Evolutionary conservation across 2,113 vertebrate genomes (phyloP), one percentile per base, ranked within the genome.

Genomic region (Megaleporinus macrocephalus): DNA sequence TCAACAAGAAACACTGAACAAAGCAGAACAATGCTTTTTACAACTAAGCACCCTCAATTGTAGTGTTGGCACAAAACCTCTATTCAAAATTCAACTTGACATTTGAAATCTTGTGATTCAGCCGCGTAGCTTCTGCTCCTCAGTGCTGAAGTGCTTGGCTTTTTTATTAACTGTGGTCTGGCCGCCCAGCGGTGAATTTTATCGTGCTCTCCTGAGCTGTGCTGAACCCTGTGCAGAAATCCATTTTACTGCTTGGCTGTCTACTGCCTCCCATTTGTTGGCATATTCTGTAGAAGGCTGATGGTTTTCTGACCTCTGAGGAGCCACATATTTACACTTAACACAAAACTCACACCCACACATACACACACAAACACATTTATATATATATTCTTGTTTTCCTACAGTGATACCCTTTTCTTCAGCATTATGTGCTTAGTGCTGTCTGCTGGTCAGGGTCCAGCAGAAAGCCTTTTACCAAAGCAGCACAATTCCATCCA

Each of bases 31-130:
- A 72, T 63, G 55, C 30, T 70, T 65, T 79, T 80, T 59, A 85
- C 53, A 59, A 79, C 66, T 44, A 76, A 81, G 73, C 70, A 66
- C 76, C 62, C 72, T 82, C 30, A 78, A 83, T 29, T 81, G 33
- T 70, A 78, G 78, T 53, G 77, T 85, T 70, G 77, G 79, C 75
- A 70, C 79, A 86, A 70, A 71, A 63, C 73, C 83, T 59, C 18
- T 73, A 73, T 87, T 79, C 66, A 76, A 68, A 73, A 73, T 73
- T 79, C 78, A 73, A 79, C 72, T 78, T 83, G 78, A 84, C 85
- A 85, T 76, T 78, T 84, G 72, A 22, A 62, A 65, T 44, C 15
- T 36, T 82, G 80, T 84, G 83, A 85, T 84, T 85, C 81, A 87
- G 68, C 18, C 59, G 30, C 59, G 41, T 29, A 44, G 22, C 33